Evolutionary conservation across 2,888 invertebrate genomes (phyloP), one percentile per base, ranked within the genome.

Genomic region (Eubasilissa splendida): DNA sequence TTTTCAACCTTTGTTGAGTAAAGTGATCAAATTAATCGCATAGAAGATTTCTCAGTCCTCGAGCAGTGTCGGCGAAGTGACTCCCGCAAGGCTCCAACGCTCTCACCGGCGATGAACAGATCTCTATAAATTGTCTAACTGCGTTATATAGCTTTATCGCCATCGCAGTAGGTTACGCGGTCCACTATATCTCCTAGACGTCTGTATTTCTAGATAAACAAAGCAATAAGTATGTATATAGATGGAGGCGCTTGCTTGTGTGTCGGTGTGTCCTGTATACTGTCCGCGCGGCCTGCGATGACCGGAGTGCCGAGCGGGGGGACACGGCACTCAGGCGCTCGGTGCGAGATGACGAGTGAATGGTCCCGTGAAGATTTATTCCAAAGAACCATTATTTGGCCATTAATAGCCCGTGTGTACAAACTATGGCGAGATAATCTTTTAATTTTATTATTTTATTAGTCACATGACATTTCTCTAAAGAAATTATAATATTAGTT

Each of bases 161-260:
- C 22, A 22, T 22, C 22, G 22, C 22, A 22, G 22, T 42, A 42
- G 42, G 42, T 42, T 42, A 42, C 42, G 42, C 42, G 42, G 42
- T 42, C 42, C 42, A 42, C 42, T 42, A 42, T 31, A 63, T 22
- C 42, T 31, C 33, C 42, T 63, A 63, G 33, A 63, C 12, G 63
- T 12, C 63, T 33, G 33, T 63, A 63, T 63, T 63, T 63, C 63
- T 63, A 63, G 63, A 63, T 63, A 60, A 53, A 76, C 54, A 65
- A 76, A 76, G 76, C 76, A 76, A 76, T 76, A 76, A 76, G 52
- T 76, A 76, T 76, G 76, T 76, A 76, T 76, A 76, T 65, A 63
- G 10, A 58, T 33, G 42, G 74, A 58, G 74, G 63, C 63, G 63
- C 63, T 63, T 63, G 42, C 63, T 63, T 33, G 63, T 63, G 63